Evolutionary conservation across 2,113 vertebrate genomes (phyloP).

Genomic region (Corythoichthys haematopterus): DNA sequence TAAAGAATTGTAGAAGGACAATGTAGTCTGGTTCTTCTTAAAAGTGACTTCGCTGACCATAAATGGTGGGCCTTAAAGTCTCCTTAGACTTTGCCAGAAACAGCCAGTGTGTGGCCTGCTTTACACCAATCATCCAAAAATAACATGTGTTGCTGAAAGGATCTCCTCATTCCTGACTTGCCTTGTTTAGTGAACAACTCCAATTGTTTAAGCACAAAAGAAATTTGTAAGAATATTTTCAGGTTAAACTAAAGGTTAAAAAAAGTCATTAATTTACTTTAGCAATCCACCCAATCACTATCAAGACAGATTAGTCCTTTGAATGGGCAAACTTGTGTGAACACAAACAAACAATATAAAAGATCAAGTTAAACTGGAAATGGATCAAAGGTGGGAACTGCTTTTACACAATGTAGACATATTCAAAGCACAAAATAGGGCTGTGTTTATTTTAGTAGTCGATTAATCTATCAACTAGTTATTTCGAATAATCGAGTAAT

Average conservation of each 20-base stretch:
- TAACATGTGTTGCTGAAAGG: neutral
- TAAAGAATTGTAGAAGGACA: conserved; percentile 31
- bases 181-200: neutral
- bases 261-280: neutral
- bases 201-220: neutral
- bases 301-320: neutral
- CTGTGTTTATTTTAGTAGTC: too few species aligned
- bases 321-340: neutral
- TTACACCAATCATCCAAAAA: conserved; percentile 5
- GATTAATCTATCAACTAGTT: too few species aligned
- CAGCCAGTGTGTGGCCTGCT: neutral
- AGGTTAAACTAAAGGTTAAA: neutral
- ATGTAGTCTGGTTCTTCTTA: conserved; percentile 1
- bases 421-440: too few species aligned
- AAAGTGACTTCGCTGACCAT: conserved; percentile 48
- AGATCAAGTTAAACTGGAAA: neutral
- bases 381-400: neutral
- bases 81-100: conserved; percentile 18
- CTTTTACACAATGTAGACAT: neutral
- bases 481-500: too few species aligned
- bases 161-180: neutral
- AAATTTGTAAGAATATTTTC: neutral
- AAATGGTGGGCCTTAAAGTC: conserved; percentile 51
- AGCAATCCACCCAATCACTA: neutral
- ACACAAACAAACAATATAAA: neutral